These are phyloP conservation scores for Gambusia holbrooki DNA, from an alignment of 2,113 vertebrate genomes.

Conservation along the genomic window DNA sequence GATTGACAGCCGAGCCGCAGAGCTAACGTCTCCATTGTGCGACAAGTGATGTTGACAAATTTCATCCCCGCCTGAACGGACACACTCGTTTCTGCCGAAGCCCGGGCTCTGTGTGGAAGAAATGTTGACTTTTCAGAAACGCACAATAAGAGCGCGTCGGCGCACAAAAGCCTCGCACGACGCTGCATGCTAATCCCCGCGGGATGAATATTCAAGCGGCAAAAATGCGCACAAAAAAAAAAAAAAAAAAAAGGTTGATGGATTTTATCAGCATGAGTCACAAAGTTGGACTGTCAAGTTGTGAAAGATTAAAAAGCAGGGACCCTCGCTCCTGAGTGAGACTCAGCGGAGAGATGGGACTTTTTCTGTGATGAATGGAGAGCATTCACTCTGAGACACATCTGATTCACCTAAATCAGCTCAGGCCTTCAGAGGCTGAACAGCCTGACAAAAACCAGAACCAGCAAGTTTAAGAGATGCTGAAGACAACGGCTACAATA, in stretches of 20 bases:
- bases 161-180: conserved; percentile 27
- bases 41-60: conserved; percentile 75
- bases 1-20: conserved; percentile 57
- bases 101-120: conserved; percentile 2
- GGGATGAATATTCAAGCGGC: conserved; percentile 37
- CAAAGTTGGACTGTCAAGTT: background rate
- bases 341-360: background rate
- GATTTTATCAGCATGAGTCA: background rate
- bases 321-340: background rate
- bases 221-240: background rate
- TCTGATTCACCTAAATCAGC: conserved; percentile 5
- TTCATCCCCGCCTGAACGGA: conserved; percentile 17
- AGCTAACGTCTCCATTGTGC: conserved; percentile 63
- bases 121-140: conserved; percentile 54
- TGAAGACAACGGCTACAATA: background rate
- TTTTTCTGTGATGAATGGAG: background rate
- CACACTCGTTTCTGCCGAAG: conserved; percentile 45
- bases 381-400: background rate
- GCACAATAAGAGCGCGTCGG: conserved; percentile 21
- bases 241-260: background rate
- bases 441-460: background rate
- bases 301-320: background rate
- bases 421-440: background rate
- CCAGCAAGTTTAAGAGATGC: conserved; percentile 9
- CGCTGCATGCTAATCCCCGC: conserved; percentile 64